A percentile compares a stretch with the other conserved stretches of the same genome.
Conservation (phyloP, 1,140 invertebrate species). For the Lepeophtheirus salmonis region DNA sequence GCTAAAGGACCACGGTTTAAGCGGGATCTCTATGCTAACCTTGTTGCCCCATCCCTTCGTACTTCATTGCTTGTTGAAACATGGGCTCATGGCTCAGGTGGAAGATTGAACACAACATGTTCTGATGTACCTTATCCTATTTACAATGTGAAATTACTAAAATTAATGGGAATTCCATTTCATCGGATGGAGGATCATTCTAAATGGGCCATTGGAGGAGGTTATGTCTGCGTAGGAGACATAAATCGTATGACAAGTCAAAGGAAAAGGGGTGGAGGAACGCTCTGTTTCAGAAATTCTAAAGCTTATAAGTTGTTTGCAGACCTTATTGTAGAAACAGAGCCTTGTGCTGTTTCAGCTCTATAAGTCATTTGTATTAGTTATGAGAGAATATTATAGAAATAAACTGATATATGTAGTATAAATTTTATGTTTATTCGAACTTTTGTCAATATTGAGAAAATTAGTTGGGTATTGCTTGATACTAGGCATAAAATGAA, state of each 20-base stretch:
- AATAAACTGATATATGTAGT: no score
- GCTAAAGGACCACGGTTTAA: constrained; percentile 53
- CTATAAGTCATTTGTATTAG: no score
- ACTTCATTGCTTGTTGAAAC: constrained; percentile 56
- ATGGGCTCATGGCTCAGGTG: constrained; percentile 53
- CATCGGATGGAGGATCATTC: constrained; percentile 63
- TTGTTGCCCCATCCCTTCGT: constrained; percentile 50
- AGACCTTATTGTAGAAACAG: constrained; percentile 23
- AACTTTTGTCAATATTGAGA: no score
- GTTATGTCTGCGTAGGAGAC: constrained; percentile 73
- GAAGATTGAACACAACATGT: constrained; percentile 43
- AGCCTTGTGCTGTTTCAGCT: constrained; percentile 24
- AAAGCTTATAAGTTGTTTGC: constrained; percentile 36
- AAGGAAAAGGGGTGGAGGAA: constrained; percentile 54
- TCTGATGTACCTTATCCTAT: neutral
- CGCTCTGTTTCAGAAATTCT: constrained; percentile 44
- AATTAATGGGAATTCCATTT: constrained; percentile 34
- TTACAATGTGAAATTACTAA: neutral
- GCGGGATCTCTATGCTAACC: constrained; percentile 59
- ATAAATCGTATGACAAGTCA: constrained; percentile 69
- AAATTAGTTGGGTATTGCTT: no score
- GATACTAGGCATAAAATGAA: no score
- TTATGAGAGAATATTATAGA: no score
- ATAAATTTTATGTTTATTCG: no score
- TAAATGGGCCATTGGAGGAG: constrained; percentile 52